Conservation (phyloP, 2,888 invertebrate genomes). For the Anoncus sp. region DNA sequence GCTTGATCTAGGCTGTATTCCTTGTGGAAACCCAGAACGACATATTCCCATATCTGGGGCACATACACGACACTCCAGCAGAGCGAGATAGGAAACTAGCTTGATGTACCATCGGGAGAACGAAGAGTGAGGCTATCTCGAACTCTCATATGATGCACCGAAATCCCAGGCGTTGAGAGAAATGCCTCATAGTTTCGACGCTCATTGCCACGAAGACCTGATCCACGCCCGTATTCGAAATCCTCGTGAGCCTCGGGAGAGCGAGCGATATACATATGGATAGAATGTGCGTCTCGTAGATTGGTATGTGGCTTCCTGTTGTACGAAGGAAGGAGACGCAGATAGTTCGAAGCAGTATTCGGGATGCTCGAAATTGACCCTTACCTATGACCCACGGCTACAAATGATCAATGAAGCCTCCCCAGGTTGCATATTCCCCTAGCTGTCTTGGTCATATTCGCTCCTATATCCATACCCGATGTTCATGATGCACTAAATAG, state of each 20-base stretch:
- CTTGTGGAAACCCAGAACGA: slow-evolving; percentile 24
- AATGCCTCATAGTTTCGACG: slow-evolving; percentile 31
- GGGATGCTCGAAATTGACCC: slow-evolving; percentile 40
- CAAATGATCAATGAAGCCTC: slow-evolving; percentile 49
- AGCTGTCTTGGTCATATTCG: slow-evolving; percentile 33
- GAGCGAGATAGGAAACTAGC: slow-evolving; percentile 19
- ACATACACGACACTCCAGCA: slow-evolving; percentile 11
- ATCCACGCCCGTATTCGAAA: slow-evolving; percentile 11
- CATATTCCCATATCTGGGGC: slow-evolving; percentile 18
- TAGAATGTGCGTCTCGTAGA: slow-evolving; percentile 25
- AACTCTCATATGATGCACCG: slow-evolving; percentile 7
- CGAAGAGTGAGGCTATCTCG: slow-evolving; percentile 13
- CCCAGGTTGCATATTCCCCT: slow-evolving; percentile 12
- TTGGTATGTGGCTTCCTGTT: slow-evolving; percentile 9
- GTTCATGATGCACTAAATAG: slow-evolving; percentile 5
- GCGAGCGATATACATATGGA: slow-evolving; percentile 1
- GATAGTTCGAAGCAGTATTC: slow-evolving; percentile 17
- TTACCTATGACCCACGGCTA: slow-evolving; percentile 18
- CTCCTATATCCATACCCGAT: background rate
- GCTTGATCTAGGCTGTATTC: slow-evolving; percentile 18
- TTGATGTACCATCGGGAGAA: slow-evolving; percentile 9
- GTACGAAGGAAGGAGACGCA: background rate
- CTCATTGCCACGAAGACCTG: slow-evolving; percentile 25
- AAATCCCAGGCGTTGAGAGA: slow-evolving; percentile 20
- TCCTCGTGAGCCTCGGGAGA: background rate